Percentiles rank a stretch among this genome's conserved stretches.
phyloP scores from a whole-genome alignment of 2,888 invertebrate species.

The Acrobasis suavella region DNA sequence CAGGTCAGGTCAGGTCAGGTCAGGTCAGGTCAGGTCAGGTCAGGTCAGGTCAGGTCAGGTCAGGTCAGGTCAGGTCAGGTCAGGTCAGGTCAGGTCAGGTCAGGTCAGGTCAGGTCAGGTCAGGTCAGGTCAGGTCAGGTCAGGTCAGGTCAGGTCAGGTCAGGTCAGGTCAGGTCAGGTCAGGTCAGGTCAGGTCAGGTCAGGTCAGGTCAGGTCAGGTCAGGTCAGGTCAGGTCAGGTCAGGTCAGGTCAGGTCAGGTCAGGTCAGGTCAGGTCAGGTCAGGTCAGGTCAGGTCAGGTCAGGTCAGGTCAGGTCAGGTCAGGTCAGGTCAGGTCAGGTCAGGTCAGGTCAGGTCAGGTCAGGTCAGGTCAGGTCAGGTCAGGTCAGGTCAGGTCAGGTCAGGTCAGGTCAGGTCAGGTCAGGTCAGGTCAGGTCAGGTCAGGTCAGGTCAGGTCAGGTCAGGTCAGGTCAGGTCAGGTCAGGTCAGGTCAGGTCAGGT shows the following conservation, averaged over 20 bases:
- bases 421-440: conserved; percentile 36
- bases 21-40: conserved; percentile 29
- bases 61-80: conserved; percentile 29
- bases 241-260: conserved; percentile 32
- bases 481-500: conserved; percentile 34
- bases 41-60: conserved; percentile 28
- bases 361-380: conserved; percentile 29
- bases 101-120: conserved; percentile 37
- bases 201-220: conserved; percentile 29
- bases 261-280: conserved; percentile 36
- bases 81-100: conserved; percentile 34
- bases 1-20: conserved; percentile 26
- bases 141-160: conserved; percentile 36
- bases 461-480: conserved; percentile 37
- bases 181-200: conserved; percentile 30
- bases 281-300: conserved; percentile 37
- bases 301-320: conserved; percentile 36
- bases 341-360: conserved; percentile 28
- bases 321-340: conserved; percentile 31
- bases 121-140: conserved; percentile 37
- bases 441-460: conserved; percentile 37
- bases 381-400: conserved; percentile 27
- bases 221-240: conserved; percentile 28
- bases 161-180: conserved; percentile 27
- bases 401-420: conserved; percentile 31